A percentile compares a stretch with the other conserved stretches of the same genome.
phyloP scores from a whole-genome alignment of 2,888 invertebrate genomes.

The Cantharis rustica region DNA sequence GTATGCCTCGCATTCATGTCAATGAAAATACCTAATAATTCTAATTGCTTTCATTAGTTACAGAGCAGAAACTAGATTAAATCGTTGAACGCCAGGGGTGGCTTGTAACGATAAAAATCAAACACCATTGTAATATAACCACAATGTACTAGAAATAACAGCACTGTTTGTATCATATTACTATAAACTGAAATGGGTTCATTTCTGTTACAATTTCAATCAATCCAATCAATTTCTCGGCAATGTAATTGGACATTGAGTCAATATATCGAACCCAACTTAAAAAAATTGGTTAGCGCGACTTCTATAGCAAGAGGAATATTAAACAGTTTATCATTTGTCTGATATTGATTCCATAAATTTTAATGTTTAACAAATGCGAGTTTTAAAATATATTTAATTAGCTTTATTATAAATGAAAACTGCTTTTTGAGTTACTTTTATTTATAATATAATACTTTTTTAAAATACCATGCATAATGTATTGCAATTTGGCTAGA shows the following conservation, averaged over 20 bases:
- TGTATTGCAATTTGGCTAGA: not conserved
- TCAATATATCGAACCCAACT: not conserved
- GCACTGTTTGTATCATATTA: not conserved
- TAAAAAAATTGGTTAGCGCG: not conserved
- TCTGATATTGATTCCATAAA: not conserved
- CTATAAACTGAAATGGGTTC: not conserved
- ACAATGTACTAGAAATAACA: not conserved
- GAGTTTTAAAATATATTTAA: too few relatives aligned
- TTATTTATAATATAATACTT: too few relatives aligned
- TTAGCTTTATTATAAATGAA: too few relatives aligned
- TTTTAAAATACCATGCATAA: not conserved
- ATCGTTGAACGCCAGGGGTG: not conserved
- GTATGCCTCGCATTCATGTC: not conserved
- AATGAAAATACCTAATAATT: not conserved
- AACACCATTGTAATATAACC: not conserved
- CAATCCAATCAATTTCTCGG: not conserved
- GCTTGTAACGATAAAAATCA: not conserved
- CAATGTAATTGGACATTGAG: not conserved
- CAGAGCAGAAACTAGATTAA: not conserved
- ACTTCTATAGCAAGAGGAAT: not conserved
- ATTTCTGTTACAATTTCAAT: not conserved
- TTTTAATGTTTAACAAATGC: not conserved
- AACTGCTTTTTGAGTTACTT: too few relatives aligned
- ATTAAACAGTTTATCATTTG: not conserved
- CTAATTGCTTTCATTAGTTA: not conserved